Evolutionary conservation across 2,888 invertebrate species (phyloP), one percentile per base, ranked within the genome.

Genomic region (Platycheirus albimanus): DNA sequence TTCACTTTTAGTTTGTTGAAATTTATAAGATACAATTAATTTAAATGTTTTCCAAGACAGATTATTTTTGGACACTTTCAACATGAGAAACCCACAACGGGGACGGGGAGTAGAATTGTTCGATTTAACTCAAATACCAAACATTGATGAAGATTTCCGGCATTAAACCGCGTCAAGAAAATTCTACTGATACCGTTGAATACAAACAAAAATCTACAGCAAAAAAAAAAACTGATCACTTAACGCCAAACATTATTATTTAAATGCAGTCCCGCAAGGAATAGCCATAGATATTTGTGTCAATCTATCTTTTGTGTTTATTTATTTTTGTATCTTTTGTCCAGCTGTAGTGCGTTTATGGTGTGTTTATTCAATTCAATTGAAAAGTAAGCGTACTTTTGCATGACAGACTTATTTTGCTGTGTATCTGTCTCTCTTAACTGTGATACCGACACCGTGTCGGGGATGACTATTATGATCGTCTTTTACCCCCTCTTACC

Each of bases 291-390:
- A 49, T 58, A 43, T 56, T 41, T 51, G 51, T 78, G 78, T 43
- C 77, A 78, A 47, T 67, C 58, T 72, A 61, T 67, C 33, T 13
- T 19, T 1, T 56, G 13, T 7, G 15, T 30, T 28, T 30, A 45
- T 54, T 7, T 36, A 8, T 71, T 8, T 45, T 13, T 13, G 19
- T 49, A 20, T 20, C 7, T 30, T 17, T 36, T 24, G 19, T 47
- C 8, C 8, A 4, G 38, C 51, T 36, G n/a, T 24, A 49, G 49
- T 78, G 64, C 71, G 67, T 61, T 45, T 52, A 45, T 52, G 30
- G 43, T 75, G 45, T 69, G 49, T 79, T 79, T 74, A 74, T 64
- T 63, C 56, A 54, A 79, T 69, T 79, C 49, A 69, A 79, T 79
- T 79, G 52, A 74, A 79, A 56, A 63, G 79, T 24, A 79, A 74